Evolutionary conservation across 2,797 vertebrate species (phyloP).

Genomic region (Pseudomugil tenellus): DNA sequence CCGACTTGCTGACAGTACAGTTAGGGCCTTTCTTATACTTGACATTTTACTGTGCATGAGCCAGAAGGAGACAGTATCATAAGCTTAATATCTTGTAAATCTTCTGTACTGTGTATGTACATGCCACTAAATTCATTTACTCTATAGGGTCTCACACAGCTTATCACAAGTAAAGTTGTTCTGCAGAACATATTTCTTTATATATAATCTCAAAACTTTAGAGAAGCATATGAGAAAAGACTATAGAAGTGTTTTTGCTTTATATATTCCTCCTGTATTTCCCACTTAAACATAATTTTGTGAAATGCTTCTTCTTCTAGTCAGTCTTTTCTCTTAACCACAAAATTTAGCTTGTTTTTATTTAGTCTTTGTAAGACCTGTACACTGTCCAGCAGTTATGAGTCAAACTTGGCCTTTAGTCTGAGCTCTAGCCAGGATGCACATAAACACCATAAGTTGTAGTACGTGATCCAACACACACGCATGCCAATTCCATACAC

Average conservation of each 20-base stretch:
- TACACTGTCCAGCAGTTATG: constrained; percentile 49
- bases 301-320: no score
- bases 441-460: constrained; percentile 74
- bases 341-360: constrained; percentile 31
- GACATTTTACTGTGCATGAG: constrained; percentile 42
- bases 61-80: constrained; percentile 37
- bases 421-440: constrained; percentile 55
- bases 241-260: no score
- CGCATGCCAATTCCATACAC: constrained; percentile 21
- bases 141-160: constrained; percentile 16
- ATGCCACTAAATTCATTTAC: constrained; percentile 41
- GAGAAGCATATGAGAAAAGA: no score
- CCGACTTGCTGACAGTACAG: constrained; percentile 37
- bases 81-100: constrained; percentile 38
- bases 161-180: constrained; percentile 38
- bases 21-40: constrained; percentile 48
- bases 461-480: constrained; percentile 48
- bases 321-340: constrained; percentile 65
- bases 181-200: no score
- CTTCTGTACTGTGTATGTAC: constrained; percentile 30
- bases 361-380: constrained; percentile 40
- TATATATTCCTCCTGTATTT: constrained; percentile 2
- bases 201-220: constrained; percentile 1
- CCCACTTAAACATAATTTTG: constrained; percentile 4
- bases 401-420: constrained; percentile 61